phyloP scores from a whole-genome alignment of 53 echinoderm and acorn worm species.

The Crossaster papposus region DNA sequence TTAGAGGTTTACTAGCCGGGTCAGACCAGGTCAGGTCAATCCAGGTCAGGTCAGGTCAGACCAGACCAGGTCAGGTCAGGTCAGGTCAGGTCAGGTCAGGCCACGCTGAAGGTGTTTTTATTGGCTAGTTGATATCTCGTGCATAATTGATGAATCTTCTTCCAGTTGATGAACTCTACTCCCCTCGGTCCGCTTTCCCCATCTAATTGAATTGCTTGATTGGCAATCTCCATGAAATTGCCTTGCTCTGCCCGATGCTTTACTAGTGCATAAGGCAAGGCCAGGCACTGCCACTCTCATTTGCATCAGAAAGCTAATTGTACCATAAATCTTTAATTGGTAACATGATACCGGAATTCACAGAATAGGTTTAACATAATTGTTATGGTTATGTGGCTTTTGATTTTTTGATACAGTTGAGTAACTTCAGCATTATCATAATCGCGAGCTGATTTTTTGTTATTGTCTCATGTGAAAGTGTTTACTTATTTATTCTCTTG shows the following conservation, averaged over 20 bases:
- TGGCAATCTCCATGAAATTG: conserved; percentile 64
- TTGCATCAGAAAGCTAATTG: conserved; percentile 59
- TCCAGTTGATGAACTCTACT: conserved; percentile 38
- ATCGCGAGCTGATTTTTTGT: not conserved
- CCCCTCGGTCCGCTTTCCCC: not conserved
- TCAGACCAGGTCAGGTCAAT: too few relatives aligned
- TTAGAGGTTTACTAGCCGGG: too few relatives aligned
- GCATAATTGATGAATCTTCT: conserved; percentile 47
- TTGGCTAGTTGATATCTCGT: conserved; percentile 13
- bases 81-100: conserved; percentile 5
- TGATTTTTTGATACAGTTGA: not conserved
- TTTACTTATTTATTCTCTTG: not conserved
- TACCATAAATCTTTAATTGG: conserved; percentile 56
- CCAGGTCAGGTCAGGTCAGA: not conserved
- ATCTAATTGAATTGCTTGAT: conserved; percentile 58
- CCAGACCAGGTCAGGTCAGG: not conserved
- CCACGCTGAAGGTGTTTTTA: conserved; percentile 18
- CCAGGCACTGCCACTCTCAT: conserved; percentile 5
- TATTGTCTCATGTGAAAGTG: not conserved
- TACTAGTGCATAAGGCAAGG: conserved; percentile 1
- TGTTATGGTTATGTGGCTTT: conserved; percentile 8
- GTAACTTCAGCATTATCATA: not conserved
- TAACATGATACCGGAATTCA: conserved; percentile 44
- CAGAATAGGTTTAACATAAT: conserved; percentile 19
- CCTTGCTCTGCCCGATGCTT: conserved; percentile 28